Conservation (phyloP, 2,113 vertebrate genomes). For the Pluvianellus socialis region DNA sequence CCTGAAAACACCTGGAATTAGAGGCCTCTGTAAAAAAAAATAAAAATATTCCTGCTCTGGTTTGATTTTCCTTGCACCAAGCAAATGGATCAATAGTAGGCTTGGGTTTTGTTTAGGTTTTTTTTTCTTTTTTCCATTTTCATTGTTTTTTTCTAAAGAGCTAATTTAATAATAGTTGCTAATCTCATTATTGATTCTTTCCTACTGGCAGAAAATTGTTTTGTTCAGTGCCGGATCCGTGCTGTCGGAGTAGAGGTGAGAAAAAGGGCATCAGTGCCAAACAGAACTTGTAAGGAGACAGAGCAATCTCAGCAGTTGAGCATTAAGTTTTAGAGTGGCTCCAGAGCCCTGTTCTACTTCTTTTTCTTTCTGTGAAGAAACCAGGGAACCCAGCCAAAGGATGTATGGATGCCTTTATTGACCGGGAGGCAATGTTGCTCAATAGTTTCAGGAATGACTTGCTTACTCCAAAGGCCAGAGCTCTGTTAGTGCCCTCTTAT, state of each 20-base stretch:
- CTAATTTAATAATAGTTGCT: slow-evolving; percentile 23
- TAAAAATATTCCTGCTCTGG: background rate
- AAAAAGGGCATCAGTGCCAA: background rate
- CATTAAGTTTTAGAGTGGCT: background rate
- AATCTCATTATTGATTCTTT: slow-evolving; percentile 26
- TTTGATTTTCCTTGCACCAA: background rate
- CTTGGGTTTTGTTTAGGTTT: background rate
- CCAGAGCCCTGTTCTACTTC: background rate
- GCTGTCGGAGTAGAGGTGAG: background rate
- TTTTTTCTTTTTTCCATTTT: background rate
- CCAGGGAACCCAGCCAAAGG: background rate
- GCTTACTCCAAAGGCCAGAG: background rate
- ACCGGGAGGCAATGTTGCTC: background rate
- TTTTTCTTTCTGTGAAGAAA: background rate
- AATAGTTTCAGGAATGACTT: background rate
- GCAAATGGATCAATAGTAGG: background rate
- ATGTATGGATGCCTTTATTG: background rate
- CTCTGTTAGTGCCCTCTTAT: background rate
- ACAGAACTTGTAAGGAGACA: background rate
- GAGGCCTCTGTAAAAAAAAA: background rate
- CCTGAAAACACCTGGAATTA: background rate
- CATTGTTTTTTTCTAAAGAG: background rate
- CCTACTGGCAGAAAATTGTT: background rate
- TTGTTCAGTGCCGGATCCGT: background rate
- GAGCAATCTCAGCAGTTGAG: background rate